Percentiles rank a stretch among this genome's conserved stretches.
Evolutionary conservation across 1,140 invertebrate species (phyloP).

Genomic region (Zaprionus kolodkinae): DNA sequence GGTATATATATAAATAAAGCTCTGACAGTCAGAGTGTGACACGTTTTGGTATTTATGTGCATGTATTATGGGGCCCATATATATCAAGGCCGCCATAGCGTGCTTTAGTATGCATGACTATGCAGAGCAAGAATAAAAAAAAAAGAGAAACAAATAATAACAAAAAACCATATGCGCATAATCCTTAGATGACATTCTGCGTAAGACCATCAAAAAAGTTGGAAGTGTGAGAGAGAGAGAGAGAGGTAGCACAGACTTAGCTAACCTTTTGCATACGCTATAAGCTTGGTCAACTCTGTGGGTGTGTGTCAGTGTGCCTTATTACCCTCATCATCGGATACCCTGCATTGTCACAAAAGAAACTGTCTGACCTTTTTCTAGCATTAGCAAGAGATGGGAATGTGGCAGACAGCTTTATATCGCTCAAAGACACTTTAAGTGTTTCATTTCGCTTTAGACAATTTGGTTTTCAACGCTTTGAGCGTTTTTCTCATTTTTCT

Average conservation of each 20-base stretch:
- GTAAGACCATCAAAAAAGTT: conserved; percentile 46
- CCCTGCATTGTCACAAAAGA: conserved; percentile 21
- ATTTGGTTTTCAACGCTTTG: conserved; percentile 1
- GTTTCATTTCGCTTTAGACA: conserved; percentile 14
- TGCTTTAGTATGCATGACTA: conserved; percentile 24
- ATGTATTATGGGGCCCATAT: conserved; percentile 29
- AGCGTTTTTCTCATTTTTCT: conserved; percentile 1
- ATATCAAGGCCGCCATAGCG: conserved; percentile 38
- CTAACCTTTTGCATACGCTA: conserved; percentile 29
- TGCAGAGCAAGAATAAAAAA: conserved; percentile 16
- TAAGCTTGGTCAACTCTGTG: conserved; percentile 9
- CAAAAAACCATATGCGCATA: conserved; percentile 41
- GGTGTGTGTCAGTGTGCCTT: conserved; percentile 43
- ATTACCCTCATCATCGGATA: conserved; percentile 62
- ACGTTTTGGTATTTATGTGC: conserved; percentile 46
- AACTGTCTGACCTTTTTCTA: conserved; percentile 58
- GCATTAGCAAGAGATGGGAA: conserved; percentile 9
- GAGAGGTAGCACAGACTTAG: no score
- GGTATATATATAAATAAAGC: conserved; percentile 9
- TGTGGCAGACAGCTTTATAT: not conserved
- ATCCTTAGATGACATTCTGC: conserved; percentile 54
- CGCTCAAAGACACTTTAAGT: conserved; percentile 3
- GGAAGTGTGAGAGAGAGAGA: not conserved
- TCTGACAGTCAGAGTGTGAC: conserved; percentile 26
- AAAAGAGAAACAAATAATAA: conserved; percentile 2